Evolutionary conservation across 2,797 vertebrate genomes (phyloP), one percentile per base, ranked within the genome.

Genomic region (Anolis apletophallus): DNA sequence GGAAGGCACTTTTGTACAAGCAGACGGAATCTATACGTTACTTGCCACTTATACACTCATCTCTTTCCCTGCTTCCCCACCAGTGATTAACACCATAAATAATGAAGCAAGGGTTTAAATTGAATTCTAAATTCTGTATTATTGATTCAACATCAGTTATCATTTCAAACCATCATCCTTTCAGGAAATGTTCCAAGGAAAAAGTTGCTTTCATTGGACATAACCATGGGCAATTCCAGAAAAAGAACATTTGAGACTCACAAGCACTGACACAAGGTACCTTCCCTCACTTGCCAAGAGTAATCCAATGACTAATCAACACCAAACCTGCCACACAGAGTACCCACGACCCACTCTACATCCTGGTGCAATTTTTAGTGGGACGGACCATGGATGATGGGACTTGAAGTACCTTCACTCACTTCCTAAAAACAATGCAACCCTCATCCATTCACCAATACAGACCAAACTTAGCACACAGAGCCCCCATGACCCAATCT

Each of bases 41-140:
- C 73, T 50, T 83, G 14, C 40, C 40, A 13, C 34, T 17, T 13
- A 17, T 5, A 57, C 16, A 3, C 64, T 29, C 10, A 11, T 12
- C 32, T 9, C 11, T 85, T 55, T 23, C 75, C 29, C 69, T 59
- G 23, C 19, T 29, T n/a, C 46, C 32, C 36, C 46, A 23, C 52
- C 4, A 72, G 26, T 9, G 32, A 26, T 54, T 13, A 59, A 19
- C 7, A 23, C 67, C n/a, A 4, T 21, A 74, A 61, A 64, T 36
- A 61, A 79, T 78, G 55, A 17, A 57, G 40, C 68, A 36, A 10
- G 1, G 19, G 64, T 78, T 26, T 40, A 73, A 14, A 14, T 13
- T 54, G 55, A 40, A 23, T 80, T 86, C n/a, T 32, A 81, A 12
- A 86, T 86, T 81, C 46, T 74, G 54, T 13, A 68, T 21, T 9